phyloP scores from a whole-genome alignment of 2,888 invertebrate species.

The Rhodophaea formosa region DNA sequence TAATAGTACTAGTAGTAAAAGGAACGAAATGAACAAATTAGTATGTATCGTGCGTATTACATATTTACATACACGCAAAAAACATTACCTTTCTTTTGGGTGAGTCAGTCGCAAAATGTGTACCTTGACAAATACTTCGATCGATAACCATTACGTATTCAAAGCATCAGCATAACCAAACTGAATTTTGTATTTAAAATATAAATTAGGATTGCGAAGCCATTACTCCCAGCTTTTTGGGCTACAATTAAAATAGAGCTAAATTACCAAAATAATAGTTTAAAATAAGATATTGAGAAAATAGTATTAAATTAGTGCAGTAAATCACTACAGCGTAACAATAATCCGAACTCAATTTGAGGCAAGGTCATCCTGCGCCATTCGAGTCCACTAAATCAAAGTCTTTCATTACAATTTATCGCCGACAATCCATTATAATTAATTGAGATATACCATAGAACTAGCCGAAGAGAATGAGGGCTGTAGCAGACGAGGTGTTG shows the following conservation, averaged over 20 bases:
- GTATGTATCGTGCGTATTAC: too few relatives aligned
- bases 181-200: not conserved
- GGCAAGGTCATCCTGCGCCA: slow-evolving; percentile 7
- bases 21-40: too few relatives aligned
- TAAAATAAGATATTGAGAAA: not conserved
- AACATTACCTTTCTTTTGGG: too few relatives aligned
- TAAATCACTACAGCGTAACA: slow-evolving; percentile 13
- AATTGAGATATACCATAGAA: slow-evolving; percentile 8
- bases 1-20: too few relatives aligned
- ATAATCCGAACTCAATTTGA: slow-evolving; percentile 1
- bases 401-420: slow-evolving; percentile 11
- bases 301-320: not conserved
- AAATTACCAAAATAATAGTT: not conserved
- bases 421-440: slow-evolving; percentile 9
- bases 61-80: too few relatives aligned
- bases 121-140: too few relatives aligned
- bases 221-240: too few relatives aligned
- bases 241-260: too few relatives aligned
- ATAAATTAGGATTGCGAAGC: not conserved
- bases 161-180: not conserved
- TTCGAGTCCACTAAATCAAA: slow-evolving; percentile 9
- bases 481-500: not conserved
- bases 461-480: not conserved
- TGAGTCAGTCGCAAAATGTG: too few relatives aligned
- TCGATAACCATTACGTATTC: too few relatives aligned